These are phyloP conservation scores for Gerris buenoi DNA, from an alignment of 1,140 invertebrate genomes.

Conservation along the genomic window DNA sequence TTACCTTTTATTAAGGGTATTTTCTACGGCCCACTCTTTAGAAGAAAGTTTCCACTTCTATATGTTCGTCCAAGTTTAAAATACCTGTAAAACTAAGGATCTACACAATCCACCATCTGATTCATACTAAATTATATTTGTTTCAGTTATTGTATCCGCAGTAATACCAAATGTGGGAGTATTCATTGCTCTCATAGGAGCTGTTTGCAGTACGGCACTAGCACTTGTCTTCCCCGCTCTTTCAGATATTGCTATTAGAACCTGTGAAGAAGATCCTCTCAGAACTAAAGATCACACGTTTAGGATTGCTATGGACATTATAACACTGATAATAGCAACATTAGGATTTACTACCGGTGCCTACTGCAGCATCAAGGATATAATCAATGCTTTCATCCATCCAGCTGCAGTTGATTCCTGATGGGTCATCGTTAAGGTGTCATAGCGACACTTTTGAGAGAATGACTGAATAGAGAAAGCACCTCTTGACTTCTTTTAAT, in stretches of 20 bases:
- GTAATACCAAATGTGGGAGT: slow-evolving; percentile 66
- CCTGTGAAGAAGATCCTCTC: slow-evolving; percentile 12
- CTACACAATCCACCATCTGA: no score
- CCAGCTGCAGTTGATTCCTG: no score
- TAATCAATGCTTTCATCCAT: slow-evolving; percentile 27
- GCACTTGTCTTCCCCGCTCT: slow-evolving; percentile 78
- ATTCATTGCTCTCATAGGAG: slow-evolving; percentile 81
- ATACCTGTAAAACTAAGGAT: no score
- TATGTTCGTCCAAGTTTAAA: no score
- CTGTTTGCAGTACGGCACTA: slow-evolving; percentile 68
- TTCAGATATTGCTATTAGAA: slow-evolving; percentile 53
- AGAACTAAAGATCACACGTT: slow-evolving; percentile 5
- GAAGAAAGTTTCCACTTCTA: no score
- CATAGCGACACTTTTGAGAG: no score
- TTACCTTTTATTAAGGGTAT: no score
- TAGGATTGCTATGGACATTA: slow-evolving; percentile 7
- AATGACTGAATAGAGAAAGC: no score
- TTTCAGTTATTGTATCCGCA: slow-evolving; percentile 56
- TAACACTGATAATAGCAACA: slow-evolving; percentile 43
- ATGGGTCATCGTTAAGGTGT: no score
- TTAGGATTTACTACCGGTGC: slow-evolving; percentile 67
- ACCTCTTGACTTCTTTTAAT: no score
- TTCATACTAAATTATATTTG: no score
- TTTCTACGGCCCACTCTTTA: no score
- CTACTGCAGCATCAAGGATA: slow-evolving; percentile 61